phyloP scores from a whole-genome alignment of 2,113 vertebrate genomes.

The Rhizomys pruinosus region DNA sequence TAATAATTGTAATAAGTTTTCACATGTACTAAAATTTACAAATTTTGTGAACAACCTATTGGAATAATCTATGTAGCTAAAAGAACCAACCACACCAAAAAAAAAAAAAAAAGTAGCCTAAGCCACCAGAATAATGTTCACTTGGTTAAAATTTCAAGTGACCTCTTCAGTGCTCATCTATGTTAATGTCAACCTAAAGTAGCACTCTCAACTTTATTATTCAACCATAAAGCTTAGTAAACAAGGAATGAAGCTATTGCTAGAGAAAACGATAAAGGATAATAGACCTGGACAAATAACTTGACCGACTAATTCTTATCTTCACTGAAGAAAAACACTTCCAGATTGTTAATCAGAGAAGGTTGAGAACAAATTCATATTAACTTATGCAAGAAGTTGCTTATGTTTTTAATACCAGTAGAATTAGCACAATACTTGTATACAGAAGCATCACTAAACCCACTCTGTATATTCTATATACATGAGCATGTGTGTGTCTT shows the following conservation, averaged over 20 bases:
- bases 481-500: no score
- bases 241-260: neutral
- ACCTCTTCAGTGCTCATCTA: neutral
- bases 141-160: neutral
- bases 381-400: neutral
- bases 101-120: neutral
- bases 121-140: neutral
- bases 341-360: neutral
- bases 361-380: neutral
- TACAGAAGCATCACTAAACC: no score
- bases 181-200: neutral
- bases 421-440: neutral
- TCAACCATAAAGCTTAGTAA: neutral
- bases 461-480: no score
- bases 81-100: no score
- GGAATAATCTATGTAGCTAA: no score
- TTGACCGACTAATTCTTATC: neutral
- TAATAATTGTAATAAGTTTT: slow-evolving; percentile 1
- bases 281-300: neutral
- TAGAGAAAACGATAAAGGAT: neutral
- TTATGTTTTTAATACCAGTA: neutral
- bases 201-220: neutral
- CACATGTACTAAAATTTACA: slow-evolving; percentile 4
- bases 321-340: neutral
- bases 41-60: neutral